A percentile compares a stretch with the other conserved stretches of the same genome.
Conservation (phyloP, 1,140 invertebrate genomes). For the Pseudomyrmex flavicornis region DNA sequence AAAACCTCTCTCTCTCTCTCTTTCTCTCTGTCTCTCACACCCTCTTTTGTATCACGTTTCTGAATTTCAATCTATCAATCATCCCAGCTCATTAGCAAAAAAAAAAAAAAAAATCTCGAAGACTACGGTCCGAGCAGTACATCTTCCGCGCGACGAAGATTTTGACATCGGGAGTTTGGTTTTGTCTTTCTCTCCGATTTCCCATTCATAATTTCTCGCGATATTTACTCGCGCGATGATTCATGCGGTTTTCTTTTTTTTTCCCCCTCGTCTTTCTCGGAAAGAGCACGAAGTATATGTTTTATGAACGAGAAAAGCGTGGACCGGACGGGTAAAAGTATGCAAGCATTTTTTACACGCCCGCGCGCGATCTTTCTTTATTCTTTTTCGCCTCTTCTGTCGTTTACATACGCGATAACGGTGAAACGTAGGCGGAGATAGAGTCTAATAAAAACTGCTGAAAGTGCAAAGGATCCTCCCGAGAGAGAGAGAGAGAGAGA, state of each 20-base stretch:
- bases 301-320: conserved; percentile 26
- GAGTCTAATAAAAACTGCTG: conserved; percentile 51
- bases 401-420: conserved; percentile 51
- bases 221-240: too few relatives aligned
- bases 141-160: not conserved
- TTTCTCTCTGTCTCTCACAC: not conserved
- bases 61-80: not conserved
- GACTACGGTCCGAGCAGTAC: not conserved
- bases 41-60: too few relatives aligned
- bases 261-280: conserved; percentile 23
- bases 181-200: not conserved
- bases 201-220: not conserved
- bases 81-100: not conserved
- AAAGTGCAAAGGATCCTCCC: conserved; percentile 20
- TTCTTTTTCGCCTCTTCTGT: conserved; percentile 32
- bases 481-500: too few relatives aligned
- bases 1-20: not conserved
- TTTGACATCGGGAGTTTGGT: not conserved
- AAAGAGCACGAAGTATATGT: not conserved
- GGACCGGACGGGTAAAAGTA: conserved; percentile 27
- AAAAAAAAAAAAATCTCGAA: not conserved
- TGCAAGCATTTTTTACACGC: conserved; percentile 43
- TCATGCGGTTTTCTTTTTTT: not conserved
- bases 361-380: conserved; percentile 18
- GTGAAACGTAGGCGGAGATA: conserved; percentile 53